Conservation (phyloP, 2,888 invertebrate species). For the Drosophila anceps region DNA sequence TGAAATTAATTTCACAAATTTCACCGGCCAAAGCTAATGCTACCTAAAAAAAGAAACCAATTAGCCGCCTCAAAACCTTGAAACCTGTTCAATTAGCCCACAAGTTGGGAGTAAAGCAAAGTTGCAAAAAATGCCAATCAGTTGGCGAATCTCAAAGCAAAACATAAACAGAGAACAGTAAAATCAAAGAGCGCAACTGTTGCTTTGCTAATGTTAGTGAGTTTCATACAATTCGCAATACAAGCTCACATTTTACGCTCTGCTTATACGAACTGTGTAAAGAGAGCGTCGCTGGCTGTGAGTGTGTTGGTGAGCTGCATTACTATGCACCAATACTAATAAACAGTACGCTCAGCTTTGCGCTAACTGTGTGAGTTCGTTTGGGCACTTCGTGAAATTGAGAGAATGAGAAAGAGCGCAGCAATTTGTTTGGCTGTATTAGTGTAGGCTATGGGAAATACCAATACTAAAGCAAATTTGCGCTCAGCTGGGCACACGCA, state of each 20-base stretch:
- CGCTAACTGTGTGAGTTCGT: conserved; percentile 15
- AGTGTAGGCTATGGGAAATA: conserved; percentile 18
- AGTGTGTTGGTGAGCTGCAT: conserved; percentile 43
- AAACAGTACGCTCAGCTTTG: not conserved
- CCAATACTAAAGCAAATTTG: conserved; percentile 28
- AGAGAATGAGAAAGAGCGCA: conserved; percentile 30
- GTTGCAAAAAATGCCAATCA: conserved; percentile 15
- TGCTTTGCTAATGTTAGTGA: conserved; percentile 32
- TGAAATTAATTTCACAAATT: conserved; percentile 1
- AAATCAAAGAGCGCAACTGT: conserved; percentile 23
- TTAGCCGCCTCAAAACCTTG: not conserved
- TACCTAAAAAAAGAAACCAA: not conserved
- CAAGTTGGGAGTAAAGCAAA: conserved; percentile 40
- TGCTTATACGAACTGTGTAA: not conserved
- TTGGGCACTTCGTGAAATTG: conserved; percentile 20
- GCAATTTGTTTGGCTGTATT: conserved; percentile 28
- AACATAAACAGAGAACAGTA: conserved; percentile 69
- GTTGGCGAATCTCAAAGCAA: conserved; percentile 9
- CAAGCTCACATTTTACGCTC: conserved; percentile 20
- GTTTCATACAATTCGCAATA: conserved; percentile 10
- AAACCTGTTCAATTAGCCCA: conserved; percentile 22
- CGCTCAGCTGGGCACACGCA: conserved; percentile 2
- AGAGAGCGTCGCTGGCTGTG: conserved; percentile 42
- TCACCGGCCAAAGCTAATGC: not conserved
- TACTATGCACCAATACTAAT: conserved; percentile 29